Evolutionary conservation across 1,140 invertebrate genomes (phyloP), one percentile per base, ranked within the genome.

Genomic region (Drosophila punjabiensis): DNA sequence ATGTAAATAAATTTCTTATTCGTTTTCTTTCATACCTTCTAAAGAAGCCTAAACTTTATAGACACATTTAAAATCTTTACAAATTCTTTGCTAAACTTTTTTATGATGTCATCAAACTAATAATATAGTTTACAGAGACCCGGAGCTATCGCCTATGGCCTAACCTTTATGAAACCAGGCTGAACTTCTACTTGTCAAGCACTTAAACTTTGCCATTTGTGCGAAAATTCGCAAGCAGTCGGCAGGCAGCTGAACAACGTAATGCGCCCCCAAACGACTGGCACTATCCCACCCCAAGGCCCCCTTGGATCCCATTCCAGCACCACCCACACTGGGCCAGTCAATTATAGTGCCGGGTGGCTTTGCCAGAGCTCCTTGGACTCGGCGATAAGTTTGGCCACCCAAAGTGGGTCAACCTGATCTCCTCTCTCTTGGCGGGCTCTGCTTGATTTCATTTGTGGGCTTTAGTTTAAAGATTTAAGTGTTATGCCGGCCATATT

Each of bases 141-240:
- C 14, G 0, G 8, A 28, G 35, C 14, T 24, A 39, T 39, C 55
- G 55, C 14, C 20, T 10, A 24, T 39, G 2, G 20, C 35, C 20
- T 4, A 58, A 58, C 55, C 55, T 58, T 28, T 6, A 39, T 39
- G 35, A 58, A 58, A 58, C 5, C 55, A 28, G 35, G 55, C 55
- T 58, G 55, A 58, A 58, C 55, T 58, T 58, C 55, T 39, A 58
- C 55, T 58, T 58, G 55, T 58, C 55, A 58, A 58, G 55, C 55
- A 58, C 55, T 58, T 58, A 58, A 58, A 58, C 55, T 58, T 58
- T 58, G 55, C 55, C 55, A 58, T 58, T 58, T 58, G 55, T 58
- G 55, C 55, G 55, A 58, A 58, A 58, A 39, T 39, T 58, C 55
- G 55, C 55, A 39, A 39, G 55, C 55, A 58, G 55, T 39, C 55